Conservation (phyloP, 2,888 invertebrate genomes). For the Catocala fraxini region DNA sequence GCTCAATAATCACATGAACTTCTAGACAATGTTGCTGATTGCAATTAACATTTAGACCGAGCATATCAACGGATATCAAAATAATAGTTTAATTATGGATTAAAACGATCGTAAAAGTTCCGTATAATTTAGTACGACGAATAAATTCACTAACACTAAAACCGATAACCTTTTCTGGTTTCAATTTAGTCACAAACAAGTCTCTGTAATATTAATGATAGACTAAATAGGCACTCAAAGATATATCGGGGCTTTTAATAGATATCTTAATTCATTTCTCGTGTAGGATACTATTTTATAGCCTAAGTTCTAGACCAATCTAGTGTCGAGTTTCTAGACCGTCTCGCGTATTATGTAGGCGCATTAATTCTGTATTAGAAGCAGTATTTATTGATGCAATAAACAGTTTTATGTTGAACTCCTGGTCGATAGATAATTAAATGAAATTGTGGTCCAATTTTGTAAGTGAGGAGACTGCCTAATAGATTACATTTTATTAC, state of each 20-base stretch:
- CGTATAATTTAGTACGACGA: too few species aligned
- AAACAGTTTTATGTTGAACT: conserved; percentile 34
- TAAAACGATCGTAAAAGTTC: too few species aligned
- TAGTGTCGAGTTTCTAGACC: conserved; percentile 27
- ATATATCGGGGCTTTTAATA: conserved; percentile 15
- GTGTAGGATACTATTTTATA: conserved; percentile 30
- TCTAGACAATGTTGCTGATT: too few species aligned
- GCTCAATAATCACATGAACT: too few species aligned
- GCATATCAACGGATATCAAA: too few species aligned
- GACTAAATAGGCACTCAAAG: neutral
- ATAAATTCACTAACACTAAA: too few species aligned
- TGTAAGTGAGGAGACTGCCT: neutral
- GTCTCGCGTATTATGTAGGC: conserved; percentile 23
- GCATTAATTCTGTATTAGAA: conserved; percentile 34
- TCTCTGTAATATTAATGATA: too few species aligned
- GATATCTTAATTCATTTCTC: conserved; percentile 42
- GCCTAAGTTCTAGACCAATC: conserved; percentile 28
- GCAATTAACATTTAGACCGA: too few species aligned
- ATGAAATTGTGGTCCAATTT: neutral
- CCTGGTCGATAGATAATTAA: conserved; percentile 31
- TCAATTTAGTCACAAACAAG: too few species aligned
- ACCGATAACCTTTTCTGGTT: too few species aligned
- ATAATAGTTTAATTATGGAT: too few species aligned
- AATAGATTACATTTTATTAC: neutral
- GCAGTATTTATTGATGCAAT: conserved; percentile 31